Evolutionary conservation across 2,888 invertebrate genomes (phyloP).

Genomic region (Carterocephalus palaemon): DNA sequence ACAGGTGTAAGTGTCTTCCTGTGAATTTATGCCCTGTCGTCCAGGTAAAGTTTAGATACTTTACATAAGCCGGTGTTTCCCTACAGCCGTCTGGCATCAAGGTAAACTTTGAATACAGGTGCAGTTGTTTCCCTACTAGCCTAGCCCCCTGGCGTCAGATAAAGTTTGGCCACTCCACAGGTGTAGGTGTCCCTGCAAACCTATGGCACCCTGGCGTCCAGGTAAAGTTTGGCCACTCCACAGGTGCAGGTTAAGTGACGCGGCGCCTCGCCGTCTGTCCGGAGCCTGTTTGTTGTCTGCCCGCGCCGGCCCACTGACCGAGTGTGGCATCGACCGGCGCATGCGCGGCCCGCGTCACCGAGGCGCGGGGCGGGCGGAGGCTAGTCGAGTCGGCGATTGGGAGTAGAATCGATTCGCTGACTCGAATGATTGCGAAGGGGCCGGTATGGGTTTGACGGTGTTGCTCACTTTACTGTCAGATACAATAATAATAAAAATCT

Average conservation of each 20-base stretch:
- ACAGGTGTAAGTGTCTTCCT: too few species aligned
- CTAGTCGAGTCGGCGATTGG: conserved; percentile 14
- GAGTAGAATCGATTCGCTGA: conserved; percentile 18
- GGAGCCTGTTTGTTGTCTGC: conserved; percentile 70
- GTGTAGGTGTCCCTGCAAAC: too few species aligned
- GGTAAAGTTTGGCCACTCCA: conserved; percentile 33
- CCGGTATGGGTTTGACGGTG: background rate
- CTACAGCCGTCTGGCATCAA: too few species aligned
- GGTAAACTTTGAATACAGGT: too few species aligned
- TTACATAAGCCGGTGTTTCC: too few species aligned
- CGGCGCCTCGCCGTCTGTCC: conserved; percentile 72
- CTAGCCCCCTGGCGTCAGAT: conserved; percentile 8
- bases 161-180: conserved; percentile 21
- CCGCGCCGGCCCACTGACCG: conserved; percentile 73
- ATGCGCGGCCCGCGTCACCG: conserved; percentile 39
- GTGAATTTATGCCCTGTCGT: too few species aligned
- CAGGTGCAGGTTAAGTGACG: conserved; percentile 60
- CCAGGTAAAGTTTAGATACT: too few species aligned
- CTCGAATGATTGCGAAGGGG: conserved; percentile 14
- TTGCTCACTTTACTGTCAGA: too few species aligned
- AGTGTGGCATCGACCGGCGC: conserved; percentile 74
- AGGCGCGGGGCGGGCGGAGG: conserved; percentile 24
- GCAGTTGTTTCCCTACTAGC: too few species aligned
- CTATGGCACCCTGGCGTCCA: conserved; percentile 27
- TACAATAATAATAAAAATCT: too few species aligned